Evolutionary conservation across 2,797 vertebrate species (phyloP), one percentile per base, ranked within the genome.

Genomic region (Parauchenoglanis punctatus): DNA sequence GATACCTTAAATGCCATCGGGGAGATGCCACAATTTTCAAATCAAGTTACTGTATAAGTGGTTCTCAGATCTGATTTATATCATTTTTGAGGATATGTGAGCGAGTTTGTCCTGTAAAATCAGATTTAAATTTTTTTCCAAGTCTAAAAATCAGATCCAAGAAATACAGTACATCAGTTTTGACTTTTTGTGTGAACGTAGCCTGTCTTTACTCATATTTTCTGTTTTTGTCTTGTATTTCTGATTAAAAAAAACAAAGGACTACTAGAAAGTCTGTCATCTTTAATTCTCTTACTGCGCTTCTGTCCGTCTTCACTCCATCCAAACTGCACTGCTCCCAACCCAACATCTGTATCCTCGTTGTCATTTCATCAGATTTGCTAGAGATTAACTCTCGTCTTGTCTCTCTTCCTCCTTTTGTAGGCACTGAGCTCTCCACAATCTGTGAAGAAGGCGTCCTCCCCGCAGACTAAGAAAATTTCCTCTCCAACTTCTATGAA

Each of bases 401-500:
- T 4, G 7, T 49, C 78, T 61, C 15, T 72, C 3, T 72, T 70
- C 63, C 35, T 67, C 54, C 58, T 54, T 49, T 49, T 49, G 49
- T 49, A 86, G 94, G 92, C 84, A 3, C 80, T 85, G 28, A 13
- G 65, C 25, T 86, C 87, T 28, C 81, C 83, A 3, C 82, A 58
- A 70, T 85, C 87, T 58, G 15, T 20, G 15, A 89, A 54, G 56
- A 84, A 80, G 13, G 3, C 76, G 2, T 87, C 87, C 7, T 58
- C 87, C 4, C 72, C 86, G 0, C 56, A 84, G 54, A 11, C 83
- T 18, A 91, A 97, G 95, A 90, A 91, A 89, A 84, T 91, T 81
- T 89, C 91, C 75, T 95, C 96, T 15, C 96, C 97, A 20, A 93
- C 92, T 86, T 96, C 93, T 88, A 97, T 96, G 95, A 97, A 97